Evolutionary conservation across 1,140 invertebrate species (phyloP).

Genomic region (Babylonia areolata): DNA sequence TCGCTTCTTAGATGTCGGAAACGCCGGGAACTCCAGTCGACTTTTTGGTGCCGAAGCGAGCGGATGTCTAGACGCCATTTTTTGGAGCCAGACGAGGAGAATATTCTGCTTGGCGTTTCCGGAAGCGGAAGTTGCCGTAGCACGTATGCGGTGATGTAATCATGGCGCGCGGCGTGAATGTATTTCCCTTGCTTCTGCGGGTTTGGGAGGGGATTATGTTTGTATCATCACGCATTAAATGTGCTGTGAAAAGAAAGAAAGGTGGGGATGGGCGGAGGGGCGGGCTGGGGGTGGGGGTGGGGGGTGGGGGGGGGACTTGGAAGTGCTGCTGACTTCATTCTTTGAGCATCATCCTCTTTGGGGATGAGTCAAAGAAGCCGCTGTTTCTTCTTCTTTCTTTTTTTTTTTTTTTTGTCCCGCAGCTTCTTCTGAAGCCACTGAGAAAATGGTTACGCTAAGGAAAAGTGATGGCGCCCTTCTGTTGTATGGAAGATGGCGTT

Average conservation of each 20-base stretch:
- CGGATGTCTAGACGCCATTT: constrained; percentile 11
- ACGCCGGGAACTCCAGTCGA: background rate
- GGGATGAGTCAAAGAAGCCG: too few relatives aligned
- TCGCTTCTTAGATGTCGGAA: constrained; percentile 2
- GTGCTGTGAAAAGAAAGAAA: background rate
- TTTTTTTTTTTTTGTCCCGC: too few relatives aligned
- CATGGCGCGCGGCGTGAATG: background rate
- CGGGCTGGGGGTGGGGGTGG: too few relatives aligned
- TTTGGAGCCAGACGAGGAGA: background rate
- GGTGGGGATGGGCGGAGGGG: too few relatives aligned
- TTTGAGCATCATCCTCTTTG: too few relatives aligned
- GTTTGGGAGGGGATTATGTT: background rate
- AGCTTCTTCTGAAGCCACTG: too few relatives aligned
- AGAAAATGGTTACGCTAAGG: too few relatives aligned
- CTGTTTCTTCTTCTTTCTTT: too few relatives aligned
- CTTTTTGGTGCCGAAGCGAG: constrained; percentile 2
- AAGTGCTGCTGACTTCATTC: background rate
- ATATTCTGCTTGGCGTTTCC: background rate
- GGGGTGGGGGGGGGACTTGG: too few relatives aligned
- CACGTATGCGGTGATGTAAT: constrained; percentile 6
- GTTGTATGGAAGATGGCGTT: too few relatives aligned
- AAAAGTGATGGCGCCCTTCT: too few relatives aligned
- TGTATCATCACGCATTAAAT: background rate
- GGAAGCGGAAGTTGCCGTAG: background rate
- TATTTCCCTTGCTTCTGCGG: background rate